phyloP scores from a whole-genome alignment of 1,140 invertebrate species.

The Drosophila orena region DNA sequence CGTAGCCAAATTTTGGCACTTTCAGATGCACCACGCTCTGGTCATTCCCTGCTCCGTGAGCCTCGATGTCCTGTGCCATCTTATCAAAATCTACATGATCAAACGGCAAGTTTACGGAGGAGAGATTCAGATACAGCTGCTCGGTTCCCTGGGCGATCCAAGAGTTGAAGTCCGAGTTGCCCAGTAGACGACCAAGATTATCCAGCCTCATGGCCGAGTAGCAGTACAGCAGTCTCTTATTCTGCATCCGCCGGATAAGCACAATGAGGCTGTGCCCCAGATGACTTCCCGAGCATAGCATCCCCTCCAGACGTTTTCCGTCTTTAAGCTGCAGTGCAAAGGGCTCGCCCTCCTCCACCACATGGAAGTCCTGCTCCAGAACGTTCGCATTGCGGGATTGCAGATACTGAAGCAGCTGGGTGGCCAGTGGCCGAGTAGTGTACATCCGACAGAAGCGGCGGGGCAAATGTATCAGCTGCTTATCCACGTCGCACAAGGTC shows the following conservation, averaged over 20 bases:
- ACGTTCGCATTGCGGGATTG: constrained; percentile 25
- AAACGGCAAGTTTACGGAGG: constrained; percentile 24
- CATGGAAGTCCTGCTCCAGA: constrained; percentile 39
- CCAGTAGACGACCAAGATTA: constrained; percentile 40
- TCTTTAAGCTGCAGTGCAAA: constrained; percentile 47
- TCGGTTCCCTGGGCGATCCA: constrained; percentile 62
- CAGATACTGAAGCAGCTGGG: constrained; percentile 43
- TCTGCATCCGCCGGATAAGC: constrained; percentile 38
- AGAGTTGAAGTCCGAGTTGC: constrained; percentile 31
- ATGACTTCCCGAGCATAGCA: constrained; percentile 59
- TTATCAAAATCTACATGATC: constrained; percentile 46
- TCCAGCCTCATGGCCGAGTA: constrained; percentile 65
- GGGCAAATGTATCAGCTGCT: constrained; percentile 40
- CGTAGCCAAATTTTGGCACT: constrained; percentile 57
- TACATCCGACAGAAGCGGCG: constrained; percentile 66
- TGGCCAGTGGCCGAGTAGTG: constrained; percentile 50
- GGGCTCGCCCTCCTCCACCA: constrained; percentile 43
- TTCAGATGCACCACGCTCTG: constrained; percentile 1
- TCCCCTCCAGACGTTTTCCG: constrained; percentile 53
- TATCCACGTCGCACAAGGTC: constrained; percentile 29
- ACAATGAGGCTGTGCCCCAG: constrained; percentile 45
- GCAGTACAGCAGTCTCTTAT: constrained; percentile 49
- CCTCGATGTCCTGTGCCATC: constrained; percentile 29
- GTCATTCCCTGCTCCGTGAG: not conserved
- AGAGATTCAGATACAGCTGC: constrained; percentile 53